Conservation (phyloP, 2,797 vertebrate genomes). For the Aphelocoma californica region DNA sequence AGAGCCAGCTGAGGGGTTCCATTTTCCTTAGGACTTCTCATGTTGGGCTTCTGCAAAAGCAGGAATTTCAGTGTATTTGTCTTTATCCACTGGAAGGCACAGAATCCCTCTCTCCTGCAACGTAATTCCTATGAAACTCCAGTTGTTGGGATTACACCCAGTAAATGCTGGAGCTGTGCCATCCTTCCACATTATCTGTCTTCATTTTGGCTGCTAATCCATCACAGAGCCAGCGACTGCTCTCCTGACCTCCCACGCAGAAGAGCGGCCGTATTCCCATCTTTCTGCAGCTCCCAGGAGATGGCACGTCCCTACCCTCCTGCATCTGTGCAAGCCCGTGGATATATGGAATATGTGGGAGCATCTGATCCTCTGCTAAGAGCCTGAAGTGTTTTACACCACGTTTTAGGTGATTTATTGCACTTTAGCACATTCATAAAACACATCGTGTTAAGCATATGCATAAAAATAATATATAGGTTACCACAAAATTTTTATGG, state of each 20-base stretch:
- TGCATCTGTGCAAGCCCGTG: neutral
- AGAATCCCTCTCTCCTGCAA: neutral
- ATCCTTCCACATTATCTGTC: neutral
- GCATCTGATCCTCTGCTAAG: constrained; percentile 36
- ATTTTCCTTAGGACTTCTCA: neutral
- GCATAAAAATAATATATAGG: constrained; percentile 79
- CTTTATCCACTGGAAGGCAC: neutral
- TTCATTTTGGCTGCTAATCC: neutral
- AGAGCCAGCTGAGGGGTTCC: neutral
- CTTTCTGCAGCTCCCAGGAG: neutral
- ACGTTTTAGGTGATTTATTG: constrained; percentile 65
- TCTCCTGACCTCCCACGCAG: constrained; percentile 12
- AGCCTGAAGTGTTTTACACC: constrained; percentile 19
- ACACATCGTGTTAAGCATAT: constrained; percentile 66
- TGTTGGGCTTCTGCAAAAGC: neutral
- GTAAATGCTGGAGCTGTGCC: neutral
- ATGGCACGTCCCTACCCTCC: neutral
- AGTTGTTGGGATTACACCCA: neutral
- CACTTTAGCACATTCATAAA: constrained; percentile 68
- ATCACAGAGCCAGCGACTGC: neutral
- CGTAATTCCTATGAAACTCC: neutral
- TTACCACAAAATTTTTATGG: constrained; percentile 71
- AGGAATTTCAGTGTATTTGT: neutral
- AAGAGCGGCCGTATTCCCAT: neutral
- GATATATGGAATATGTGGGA: neutral